Percentiles rank a stretch among this genome's conserved stretches.
Evolutionary conservation across 2,113 vertebrate species (phyloP).

Genomic region (Rhinolophus sinicus): DNA sequence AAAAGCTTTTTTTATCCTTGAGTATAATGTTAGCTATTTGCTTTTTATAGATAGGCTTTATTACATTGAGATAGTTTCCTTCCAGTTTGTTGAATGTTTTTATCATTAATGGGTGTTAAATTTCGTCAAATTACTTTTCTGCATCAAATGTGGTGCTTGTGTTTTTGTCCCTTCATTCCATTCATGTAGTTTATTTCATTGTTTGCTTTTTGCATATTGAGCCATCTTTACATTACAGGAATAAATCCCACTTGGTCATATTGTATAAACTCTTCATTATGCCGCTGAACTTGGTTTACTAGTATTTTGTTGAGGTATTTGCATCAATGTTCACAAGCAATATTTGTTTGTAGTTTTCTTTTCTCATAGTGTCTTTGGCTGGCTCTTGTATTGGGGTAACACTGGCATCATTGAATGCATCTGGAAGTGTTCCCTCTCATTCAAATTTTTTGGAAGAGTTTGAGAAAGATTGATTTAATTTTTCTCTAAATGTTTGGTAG

Average conservation of each 20-base stretch:
- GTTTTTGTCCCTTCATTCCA: neutral
- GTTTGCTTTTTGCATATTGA: neutral
- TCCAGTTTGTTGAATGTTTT: neutral
- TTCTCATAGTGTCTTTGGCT: neutral
- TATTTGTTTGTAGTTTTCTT: neutral
- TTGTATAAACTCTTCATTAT: neutral
- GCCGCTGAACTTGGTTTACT: neutral
- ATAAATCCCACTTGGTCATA: neutral
- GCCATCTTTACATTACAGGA: no score
- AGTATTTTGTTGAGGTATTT: neutral
- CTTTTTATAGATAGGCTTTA: neutral
- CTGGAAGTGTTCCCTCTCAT: neutral
- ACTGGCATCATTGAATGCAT: neutral
- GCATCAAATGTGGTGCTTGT: neutral
- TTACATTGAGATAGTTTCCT: neutral
- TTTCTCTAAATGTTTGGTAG: no score
- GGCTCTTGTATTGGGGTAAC: neutral
- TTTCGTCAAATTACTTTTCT: neutral
- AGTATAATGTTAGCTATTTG: neutral
- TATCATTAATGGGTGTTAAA: neutral
- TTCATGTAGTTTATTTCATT: neutral
- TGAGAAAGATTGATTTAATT: neutral
- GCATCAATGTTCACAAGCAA: neutral
- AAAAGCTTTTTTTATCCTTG: neutral
- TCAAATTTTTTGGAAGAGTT: neutral